Conservation (phyloP, 2,113 vertebrate genomes). For the Equus quagga region DNA sequence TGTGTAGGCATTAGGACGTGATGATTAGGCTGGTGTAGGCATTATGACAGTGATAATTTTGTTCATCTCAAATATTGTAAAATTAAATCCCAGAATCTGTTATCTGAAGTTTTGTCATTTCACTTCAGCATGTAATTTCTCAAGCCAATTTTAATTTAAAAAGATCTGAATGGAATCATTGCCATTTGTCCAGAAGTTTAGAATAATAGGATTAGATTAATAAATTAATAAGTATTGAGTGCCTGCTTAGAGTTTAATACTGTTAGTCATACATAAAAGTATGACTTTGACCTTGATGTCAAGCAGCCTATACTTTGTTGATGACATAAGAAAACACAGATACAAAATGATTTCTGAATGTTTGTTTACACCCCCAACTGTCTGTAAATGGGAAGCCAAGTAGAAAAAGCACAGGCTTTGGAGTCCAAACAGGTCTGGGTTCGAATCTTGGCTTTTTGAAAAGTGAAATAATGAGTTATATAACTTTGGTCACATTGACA, state of each 20-base stretch:
- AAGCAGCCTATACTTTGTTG: slow-evolving; percentile 39
- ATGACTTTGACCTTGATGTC: slow-evolving; percentile 41
- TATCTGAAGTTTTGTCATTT: slow-evolving; percentile 70
- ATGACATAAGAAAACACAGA: slow-evolving; percentile 26
- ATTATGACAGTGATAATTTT: slow-evolving; percentile 29
- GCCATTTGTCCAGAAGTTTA: slow-evolving; percentile 66
- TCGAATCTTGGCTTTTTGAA: slow-evolving; percentile 47
- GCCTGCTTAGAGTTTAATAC: slow-evolving; percentile 7
- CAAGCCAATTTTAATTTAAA: slow-evolving; percentile 64
- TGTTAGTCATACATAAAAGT: slow-evolving; percentile 29
- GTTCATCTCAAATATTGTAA: slow-evolving; percentile 38
- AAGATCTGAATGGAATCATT: slow-evolving; percentile 71
- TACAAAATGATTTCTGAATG: slow-evolving; percentile 22
- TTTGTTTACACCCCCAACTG: neutral
- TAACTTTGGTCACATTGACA: neutral
- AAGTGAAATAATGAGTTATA: neutral
- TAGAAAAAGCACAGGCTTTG: slow-evolving; percentile 2
- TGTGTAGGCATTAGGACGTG: neutral
- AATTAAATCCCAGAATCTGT: slow-evolving; percentile 63
- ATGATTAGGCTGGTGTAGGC: neutral
- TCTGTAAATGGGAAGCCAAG: neutral
- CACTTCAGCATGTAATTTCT: slow-evolving; percentile 65
- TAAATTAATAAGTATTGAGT: slow-evolving; percentile 51
- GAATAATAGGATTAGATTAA: slow-evolving; percentile 65
- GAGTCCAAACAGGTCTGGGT: neutral